Conservation (phyloP, 2,113 vertebrate species). For the Ciconia boyciana region DNA sequence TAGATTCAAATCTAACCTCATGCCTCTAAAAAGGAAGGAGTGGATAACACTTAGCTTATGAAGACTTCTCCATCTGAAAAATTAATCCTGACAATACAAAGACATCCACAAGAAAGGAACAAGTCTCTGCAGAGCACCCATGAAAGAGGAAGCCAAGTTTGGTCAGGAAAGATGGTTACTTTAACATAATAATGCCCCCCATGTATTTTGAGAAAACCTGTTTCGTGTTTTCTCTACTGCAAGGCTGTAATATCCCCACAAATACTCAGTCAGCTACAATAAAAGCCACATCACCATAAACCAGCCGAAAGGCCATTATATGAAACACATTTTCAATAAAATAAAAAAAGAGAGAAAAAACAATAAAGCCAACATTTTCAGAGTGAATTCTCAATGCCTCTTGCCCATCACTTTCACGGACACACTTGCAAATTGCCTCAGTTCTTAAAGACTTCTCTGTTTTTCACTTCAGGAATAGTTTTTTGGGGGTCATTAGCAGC, state of each 20-base stretch:
- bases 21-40: background rate
- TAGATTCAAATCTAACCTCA: background rate
- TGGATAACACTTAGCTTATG: background rate
- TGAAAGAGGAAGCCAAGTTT: background rate
- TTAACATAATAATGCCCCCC: slow-evolving; percentile 11
- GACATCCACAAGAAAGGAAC: background rate
- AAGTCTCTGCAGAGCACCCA: slow-evolving; percentile 20
- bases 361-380: background rate
- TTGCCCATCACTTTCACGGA: background rate
- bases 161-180: slow-evolving; percentile 16
- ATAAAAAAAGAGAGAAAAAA: background rate
- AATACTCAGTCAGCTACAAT: background rate
- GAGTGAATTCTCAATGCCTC: background rate
- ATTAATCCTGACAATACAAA: slow-evolving; percentile 33
- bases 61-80: slow-evolving; percentile 17
- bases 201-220: background rate
- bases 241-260: slow-evolving; percentile 4
- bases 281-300: slow-evolving; percentile 34
- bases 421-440: background rate
- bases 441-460: too few relatives aligned
- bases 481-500: background rate
- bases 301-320: background rate
- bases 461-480: background rate
- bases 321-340: background rate
- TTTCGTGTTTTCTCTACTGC: background rate